Conservation (phyloP, 2,113 vertebrate species). For the Callipepla squamata region DNA sequence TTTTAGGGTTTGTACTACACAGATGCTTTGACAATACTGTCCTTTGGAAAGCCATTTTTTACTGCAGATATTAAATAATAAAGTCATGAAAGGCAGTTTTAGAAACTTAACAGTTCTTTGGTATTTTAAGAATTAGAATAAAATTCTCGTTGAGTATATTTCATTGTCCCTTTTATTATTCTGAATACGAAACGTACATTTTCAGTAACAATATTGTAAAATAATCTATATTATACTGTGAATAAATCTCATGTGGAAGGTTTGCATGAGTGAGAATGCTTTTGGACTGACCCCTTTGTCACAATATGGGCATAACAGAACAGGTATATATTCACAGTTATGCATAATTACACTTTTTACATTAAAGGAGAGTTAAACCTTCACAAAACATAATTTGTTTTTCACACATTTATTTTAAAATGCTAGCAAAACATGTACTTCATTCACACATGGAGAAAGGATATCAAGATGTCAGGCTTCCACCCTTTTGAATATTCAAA, state of each 20-base stretch:
- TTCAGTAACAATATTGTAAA: not conserved
- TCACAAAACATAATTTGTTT: not conserved
- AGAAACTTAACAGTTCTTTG: not conserved
- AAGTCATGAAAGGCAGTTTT: not conserved
- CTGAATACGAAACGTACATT: not conserved
- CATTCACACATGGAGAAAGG: not conserved
- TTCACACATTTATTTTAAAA: not conserved
- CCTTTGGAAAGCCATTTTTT: not conserved
- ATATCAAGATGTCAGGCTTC: not conserved
- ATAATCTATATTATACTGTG: not conserved
- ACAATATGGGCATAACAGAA: rapidly evolving
- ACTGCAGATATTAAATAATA: not conserved
- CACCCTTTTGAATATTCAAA: not conserved
- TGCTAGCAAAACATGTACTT: not conserved
- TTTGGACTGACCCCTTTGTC: not conserved
- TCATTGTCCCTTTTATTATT: not conserved
- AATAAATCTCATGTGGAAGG: not conserved
- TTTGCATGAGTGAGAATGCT: not conserved
- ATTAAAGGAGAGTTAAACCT: not conserved
- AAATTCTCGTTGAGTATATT: not conserved
- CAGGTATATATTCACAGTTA: not conserved
- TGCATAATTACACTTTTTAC: not conserved
- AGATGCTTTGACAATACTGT: not conserved
- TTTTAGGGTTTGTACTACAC: not conserved
- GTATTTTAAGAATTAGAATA: not conserved